These are phyloP conservation scores for Meta bourneti DNA, from an alignment of 2,888 invertebrate genomes.

Conservation along the genomic window DNA sequence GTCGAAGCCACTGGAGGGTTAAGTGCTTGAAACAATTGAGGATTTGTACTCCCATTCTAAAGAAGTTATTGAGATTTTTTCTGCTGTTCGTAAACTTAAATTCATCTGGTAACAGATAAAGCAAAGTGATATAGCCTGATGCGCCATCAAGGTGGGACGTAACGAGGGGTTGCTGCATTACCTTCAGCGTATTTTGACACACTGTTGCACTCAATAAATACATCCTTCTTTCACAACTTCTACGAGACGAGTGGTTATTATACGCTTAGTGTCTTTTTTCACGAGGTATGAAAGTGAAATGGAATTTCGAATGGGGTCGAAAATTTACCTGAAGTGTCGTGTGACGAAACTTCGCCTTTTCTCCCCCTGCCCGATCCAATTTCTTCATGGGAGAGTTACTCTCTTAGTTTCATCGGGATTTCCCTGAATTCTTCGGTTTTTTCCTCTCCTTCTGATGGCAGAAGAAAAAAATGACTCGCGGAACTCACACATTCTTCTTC, in stretches of 20 bases:
- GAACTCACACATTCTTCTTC: conserved; percentile 15
- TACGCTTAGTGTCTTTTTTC: neutral
- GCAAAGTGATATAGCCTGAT: no score
- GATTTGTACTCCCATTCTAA: no score
- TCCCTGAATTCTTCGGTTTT: conserved; percentile 15
- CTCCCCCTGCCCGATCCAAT: conserved; percentile 14
- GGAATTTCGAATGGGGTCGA: conserved; percentile 23
- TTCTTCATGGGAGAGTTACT: conserved; percentile 24
- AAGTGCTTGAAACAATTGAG: no score
- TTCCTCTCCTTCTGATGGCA: conserved; percentile 2
- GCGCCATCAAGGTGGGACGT: no score
- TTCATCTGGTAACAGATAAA: no score
- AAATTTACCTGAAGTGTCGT: conserved; percentile 2
- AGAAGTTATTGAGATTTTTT: no score
- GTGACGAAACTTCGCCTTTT: conserved; percentile 21
- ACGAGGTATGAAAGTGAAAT: conserved; percentile 14
- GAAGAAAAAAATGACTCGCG: conserved; percentile 9
- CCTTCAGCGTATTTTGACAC: no score
- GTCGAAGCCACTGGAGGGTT: no score
- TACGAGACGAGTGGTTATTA: neutral
- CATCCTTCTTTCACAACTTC: neutral
- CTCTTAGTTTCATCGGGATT: conserved; percentile 1
- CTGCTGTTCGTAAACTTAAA: no score
- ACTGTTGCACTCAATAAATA: neutral
- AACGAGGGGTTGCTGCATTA: no score